These are phyloP conservation scores for Mamestra brassicae DNA, from an alignment of 2,888 invertebrate species.

Conservation along the genomic window DNA sequence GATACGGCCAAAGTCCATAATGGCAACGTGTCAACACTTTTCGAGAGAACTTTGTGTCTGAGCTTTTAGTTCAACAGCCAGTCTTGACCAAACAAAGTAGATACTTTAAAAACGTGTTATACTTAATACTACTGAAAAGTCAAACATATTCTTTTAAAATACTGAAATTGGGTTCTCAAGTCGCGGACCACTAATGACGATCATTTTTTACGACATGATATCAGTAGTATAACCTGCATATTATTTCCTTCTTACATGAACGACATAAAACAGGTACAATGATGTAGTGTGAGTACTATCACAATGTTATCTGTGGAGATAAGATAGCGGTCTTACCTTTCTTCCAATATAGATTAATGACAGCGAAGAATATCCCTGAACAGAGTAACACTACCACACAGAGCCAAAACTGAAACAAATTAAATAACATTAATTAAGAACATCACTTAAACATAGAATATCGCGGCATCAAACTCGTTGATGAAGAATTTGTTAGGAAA, in stretches of 20 bases:
- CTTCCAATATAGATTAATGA: constrained; percentile 94
- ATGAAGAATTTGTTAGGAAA: neutral
- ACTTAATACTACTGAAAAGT: neutral
- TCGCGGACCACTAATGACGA: neutral
- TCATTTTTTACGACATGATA: constrained; percentile 12
- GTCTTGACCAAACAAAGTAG: neutral
- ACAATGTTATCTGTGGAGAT: constrained; percentile 58
- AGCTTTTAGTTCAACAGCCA: neutral
- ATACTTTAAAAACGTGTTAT: neutral
- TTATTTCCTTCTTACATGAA: constrained; percentile 24
- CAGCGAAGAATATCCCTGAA: constrained; percentile 93
- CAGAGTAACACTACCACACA: constrained; percentile 93
- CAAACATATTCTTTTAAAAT: neutral
- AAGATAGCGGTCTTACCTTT: constrained; percentile 89
- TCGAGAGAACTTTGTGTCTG: neutral
- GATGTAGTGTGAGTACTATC: constrained; percentile 50
- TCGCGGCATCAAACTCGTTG: neutral
- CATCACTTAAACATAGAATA: neutral
- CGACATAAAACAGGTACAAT: constrained; percentile 28
- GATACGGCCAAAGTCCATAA: neutral
- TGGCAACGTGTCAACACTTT: neutral
- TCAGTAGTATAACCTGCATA: constrained; percentile 5
- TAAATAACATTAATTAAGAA: constrained; percentile 17
- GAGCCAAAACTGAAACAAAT: constrained; percentile 91
- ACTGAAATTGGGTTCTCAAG: neutral